Evolutionary conservation across 2,888 invertebrate species (phyloP).

Genomic region (Drosophila tripunctata): DNA sequence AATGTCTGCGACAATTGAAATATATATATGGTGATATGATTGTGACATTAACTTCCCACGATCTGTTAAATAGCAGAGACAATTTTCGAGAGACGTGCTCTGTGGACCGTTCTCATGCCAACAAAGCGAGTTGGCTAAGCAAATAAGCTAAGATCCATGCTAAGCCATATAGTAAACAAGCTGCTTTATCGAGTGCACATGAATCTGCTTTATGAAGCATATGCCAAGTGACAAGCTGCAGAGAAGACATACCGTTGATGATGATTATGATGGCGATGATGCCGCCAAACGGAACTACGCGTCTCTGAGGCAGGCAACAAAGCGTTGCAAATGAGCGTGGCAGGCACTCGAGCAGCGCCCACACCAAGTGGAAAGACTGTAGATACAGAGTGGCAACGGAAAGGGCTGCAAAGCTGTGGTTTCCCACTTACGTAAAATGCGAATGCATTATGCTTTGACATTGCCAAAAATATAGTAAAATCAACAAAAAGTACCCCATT

Average conservation of each 20-base stretch:
- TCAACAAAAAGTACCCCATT: too few species aligned
- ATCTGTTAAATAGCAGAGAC: conserved; percentile 8
- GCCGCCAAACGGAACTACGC: conserved; percentile 47
- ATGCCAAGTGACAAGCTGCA: conserved; percentile 21
- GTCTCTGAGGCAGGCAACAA: conserved; percentile 36
- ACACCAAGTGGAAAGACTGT: conserved; percentile 7
- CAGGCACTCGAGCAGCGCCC: conserved; percentile 36
- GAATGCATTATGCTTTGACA: conserved; percentile 32
- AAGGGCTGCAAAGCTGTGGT: neutral
- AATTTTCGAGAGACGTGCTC: conserved; percentile 5
- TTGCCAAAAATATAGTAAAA: conserved; percentile 10
- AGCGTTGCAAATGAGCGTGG: conserved; percentile 43
- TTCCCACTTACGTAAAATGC: conserved; percentile 52
- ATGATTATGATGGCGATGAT: conserved; percentile 14
- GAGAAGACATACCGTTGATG: conserved; percentile 1
- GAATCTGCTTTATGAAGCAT: conserved; percentile 16
- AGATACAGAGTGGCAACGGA: neutral
- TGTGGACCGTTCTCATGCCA: conserved; percentile 12
- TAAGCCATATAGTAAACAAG: conserved; percentile 25
- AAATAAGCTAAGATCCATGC: conserved; percentile 22
- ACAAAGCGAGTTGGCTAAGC: conserved; percentile 3
- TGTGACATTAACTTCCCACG: conserved; percentile 20
- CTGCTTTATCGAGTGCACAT: conserved; percentile 21
- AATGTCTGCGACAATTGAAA: neutral
- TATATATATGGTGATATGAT: neutral